Evolutionary conservation across 2,888 invertebrate species (phyloP).

Genomic region (Gisinianus flammeolus): DNA sequence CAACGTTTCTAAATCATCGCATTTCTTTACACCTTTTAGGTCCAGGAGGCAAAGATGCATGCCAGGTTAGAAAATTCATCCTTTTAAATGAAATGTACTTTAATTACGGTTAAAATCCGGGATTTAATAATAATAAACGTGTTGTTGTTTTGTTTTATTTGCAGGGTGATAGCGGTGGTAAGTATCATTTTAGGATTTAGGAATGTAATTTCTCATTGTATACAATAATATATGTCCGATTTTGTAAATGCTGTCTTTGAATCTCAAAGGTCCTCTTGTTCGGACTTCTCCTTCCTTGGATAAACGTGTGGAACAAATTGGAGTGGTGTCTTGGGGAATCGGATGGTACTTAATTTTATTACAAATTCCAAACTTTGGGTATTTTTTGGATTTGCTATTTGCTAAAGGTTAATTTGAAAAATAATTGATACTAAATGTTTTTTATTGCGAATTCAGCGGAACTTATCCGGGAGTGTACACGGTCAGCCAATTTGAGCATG

Average conservation of each 20-base stretch:
- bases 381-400: no score
- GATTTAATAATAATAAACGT: background rate
- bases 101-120: background rate
- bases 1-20: no score
- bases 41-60: constrained; percentile 84
- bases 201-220: no score
- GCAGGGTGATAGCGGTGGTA: constrained; percentile 32
- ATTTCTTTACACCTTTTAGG: no score
- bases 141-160: background rate
- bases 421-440: no score
- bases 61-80: constrained; percentile 71
- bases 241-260: no score
- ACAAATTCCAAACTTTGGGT: no score
- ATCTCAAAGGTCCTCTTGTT: constrained; percentile 25
- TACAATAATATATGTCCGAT: no score
- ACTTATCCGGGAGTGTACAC: constrained; percentile 34
- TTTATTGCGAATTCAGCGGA: no score
- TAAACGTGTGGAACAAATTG: constrained; percentile 22
- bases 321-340: constrained; percentile 30
- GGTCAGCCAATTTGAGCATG: background rate
- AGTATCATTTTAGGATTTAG: no score
- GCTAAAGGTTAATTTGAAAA: no score
- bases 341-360: no score
- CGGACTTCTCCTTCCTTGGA: background rate
- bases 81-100: background rate